Base-by-base conservation (phyloP, 2,797 vertebrate species). In the Pteropus rufus region DNA sequence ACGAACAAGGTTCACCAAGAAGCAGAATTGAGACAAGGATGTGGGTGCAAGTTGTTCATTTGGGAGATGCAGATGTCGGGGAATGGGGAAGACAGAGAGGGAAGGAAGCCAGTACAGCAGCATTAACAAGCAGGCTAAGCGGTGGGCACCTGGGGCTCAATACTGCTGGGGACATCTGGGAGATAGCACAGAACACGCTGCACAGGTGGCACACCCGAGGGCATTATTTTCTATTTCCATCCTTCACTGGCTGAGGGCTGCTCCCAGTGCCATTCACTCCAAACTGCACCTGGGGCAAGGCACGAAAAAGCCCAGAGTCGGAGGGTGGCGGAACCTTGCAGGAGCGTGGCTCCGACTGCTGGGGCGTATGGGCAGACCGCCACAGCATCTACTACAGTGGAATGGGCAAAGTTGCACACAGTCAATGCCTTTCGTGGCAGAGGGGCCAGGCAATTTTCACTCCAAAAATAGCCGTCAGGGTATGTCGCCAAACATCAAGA, bases 301-400 rank as follows among this genome's bases (percentile, higher is more conserved):
- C 10, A 7, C 34, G 58, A 75, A 26, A 34, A 39, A 70, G 49
- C 72, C 67, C 49, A 39, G 7, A 26, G 34, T 11, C 1, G 0
- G 62, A 91, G 11, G 52, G 14, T 10, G 19, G 9, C 11, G 0
- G 83, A 67, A 46, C 21, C 6, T 26, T 10, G 1, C 19, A 31
- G 58, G 65, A 31, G 82, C 16, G 23, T 0, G 4, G 49, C 39
- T 0, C n/a, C 3, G 31, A 19, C 29, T 2, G 14, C 24, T 1
- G 15, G 81, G 44, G 7, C 23, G 3, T 1, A 1, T 1, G 75
- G 26, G 44, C n/a, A 24, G 19, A 80, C 24, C 21, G 9, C 64
- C 26, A 3, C 70, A 36, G 29, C 29, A 0, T 31, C 76, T 4
- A 49, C 67, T 36, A 3, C 31, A 10, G 1, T 0, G 39, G 46